These are phyloP conservation scores for Bettongia penicillata DNA, from an alignment of 2,113 vertebrate genomes.

Conservation along the genomic window DNA sequence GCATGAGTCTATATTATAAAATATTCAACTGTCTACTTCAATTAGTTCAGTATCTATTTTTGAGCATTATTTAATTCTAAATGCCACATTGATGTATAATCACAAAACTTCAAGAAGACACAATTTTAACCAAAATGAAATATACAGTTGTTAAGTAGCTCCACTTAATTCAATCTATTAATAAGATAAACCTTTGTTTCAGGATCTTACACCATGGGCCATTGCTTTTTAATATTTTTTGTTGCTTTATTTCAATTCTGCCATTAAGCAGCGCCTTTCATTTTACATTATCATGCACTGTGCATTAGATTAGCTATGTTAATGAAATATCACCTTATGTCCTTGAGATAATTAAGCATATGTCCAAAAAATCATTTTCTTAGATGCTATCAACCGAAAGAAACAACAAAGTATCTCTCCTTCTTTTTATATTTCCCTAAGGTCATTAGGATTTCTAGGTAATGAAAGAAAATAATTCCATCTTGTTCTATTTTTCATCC, in stretches of 20 bases:
- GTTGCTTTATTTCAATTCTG: not conserved
- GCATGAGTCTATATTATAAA: slow-evolving; percentile 13
- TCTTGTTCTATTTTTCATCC: not conserved
- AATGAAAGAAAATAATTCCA: slow-evolving; percentile 37
- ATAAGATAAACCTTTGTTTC: not conserved
- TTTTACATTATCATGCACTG: not conserved
- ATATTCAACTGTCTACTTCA: not conserved
- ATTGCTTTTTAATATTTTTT: not conserved
- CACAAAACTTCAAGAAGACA: not conserved
- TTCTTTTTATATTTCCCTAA: slow-evolving; percentile 7
- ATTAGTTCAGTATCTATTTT: not conserved
- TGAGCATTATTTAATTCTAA: not conserved
- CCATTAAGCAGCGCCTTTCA: not conserved
- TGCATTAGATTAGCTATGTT: not conserved
- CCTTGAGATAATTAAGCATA: not conserved
- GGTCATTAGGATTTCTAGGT: not conserved
- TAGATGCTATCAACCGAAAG: not conserved
- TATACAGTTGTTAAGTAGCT: not conserved
- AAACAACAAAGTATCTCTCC: slow-evolving; percentile 5
- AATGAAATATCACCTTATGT: not conserved
- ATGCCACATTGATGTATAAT: slow-evolving; percentile 19
- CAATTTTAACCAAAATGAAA: not conserved
- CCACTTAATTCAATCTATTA: slow-evolving; percentile 8
- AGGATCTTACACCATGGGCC: not conserved
- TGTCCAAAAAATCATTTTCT: slow-evolving; percentile 18